Conservation (phyloP, 2,113 vertebrate species). For the Dicentrarchus labrax region DNA sequence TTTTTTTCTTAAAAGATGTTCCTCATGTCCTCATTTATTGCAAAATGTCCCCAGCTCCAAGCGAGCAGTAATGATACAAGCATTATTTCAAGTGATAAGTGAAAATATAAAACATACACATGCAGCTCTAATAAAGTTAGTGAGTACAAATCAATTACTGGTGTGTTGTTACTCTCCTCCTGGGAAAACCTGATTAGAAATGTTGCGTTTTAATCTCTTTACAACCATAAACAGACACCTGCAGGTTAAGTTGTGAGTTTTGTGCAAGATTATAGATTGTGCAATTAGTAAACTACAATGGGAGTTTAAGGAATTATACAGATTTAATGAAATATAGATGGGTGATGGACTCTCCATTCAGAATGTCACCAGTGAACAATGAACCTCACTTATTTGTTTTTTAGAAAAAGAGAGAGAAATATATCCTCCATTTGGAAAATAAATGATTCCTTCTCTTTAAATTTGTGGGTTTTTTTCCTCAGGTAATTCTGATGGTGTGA, state of each 20-base stretch:
- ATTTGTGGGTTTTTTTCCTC: not conserved
- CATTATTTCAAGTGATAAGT: slow-evolving; percentile 1
- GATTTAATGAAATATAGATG: not conserved
- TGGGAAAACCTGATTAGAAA: not conserved
- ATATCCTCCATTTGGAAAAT: not conserved
- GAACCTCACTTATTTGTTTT: not conserved
- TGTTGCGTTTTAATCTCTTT: not conserved
- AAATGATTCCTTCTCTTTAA: not conserved
- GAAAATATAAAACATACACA: not conserved
- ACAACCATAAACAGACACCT: not conserved
- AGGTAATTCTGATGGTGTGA: not conserved
- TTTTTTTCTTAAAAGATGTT: not conserved
- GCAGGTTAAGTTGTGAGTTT: not conserved
- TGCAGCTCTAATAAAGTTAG: not conserved
- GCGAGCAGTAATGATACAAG: slow-evolving; percentile 4
- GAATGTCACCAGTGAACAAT: not conserved
- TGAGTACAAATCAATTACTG: not conserved
- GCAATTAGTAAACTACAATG: not conserved
- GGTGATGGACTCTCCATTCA: not conserved
- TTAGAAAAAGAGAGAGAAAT: not conserved
- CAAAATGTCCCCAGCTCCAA: not conserved
- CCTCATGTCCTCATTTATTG: not conserved
- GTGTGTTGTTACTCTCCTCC: not conserved
- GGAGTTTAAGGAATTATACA: not conserved
- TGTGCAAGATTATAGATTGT: not conserved